Base-by-base conservation (phyloP, 2,113 vertebrate genomes). In the Alosa alosa region DNA sequence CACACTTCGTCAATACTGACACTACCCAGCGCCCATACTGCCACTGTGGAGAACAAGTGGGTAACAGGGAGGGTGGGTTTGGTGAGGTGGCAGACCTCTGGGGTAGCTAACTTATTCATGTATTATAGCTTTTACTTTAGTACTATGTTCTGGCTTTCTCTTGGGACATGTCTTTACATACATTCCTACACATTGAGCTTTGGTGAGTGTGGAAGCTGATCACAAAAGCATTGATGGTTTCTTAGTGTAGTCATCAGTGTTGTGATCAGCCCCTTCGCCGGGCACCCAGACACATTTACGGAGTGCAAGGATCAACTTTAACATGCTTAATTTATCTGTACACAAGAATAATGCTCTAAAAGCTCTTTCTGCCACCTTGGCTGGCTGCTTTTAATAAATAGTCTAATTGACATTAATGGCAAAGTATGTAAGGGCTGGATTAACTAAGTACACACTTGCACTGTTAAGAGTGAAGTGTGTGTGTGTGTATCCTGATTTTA, bases 31-130 rank as follows among this genome's bases (percentile, higher is more conserved):
- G 64, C 64, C 64, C n/a, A 36, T 72, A 72, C 64, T 95, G 96
- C 93, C 95, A 96, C 95, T 95, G 92, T 94, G 94, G 7, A 72
- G 31, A 72, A 36, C 13, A 31, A 72, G 55, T 72, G 31, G 64
- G 8, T 72, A 36, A 36, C 15, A 31, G 11, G 64, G 31, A 17
- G 64, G 25, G 60, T 9, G 60, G 64, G 64, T 72, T 72, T 72
- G 64, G 64, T 72, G n/a, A 36, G 64, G 64, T 72, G 64, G 64
- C 64, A 72, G 64, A 31, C 64, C 64, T 36, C 64, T 36, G 55
- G 55, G 55, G 55, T 60, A 22, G 55, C 6, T 22, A 22, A 60
- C 6, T 2, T 57, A 60, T n/a, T 60, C 55, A 60, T 15, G 9
- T 52, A 52, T 52, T 52, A 10, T 52, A 52, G 50, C 50, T 15